These are phyloP conservation scores for Cotesia glomerata DNA, from an alignment of 1,140 invertebrate species.

Conservation along the genomic window DNA sequence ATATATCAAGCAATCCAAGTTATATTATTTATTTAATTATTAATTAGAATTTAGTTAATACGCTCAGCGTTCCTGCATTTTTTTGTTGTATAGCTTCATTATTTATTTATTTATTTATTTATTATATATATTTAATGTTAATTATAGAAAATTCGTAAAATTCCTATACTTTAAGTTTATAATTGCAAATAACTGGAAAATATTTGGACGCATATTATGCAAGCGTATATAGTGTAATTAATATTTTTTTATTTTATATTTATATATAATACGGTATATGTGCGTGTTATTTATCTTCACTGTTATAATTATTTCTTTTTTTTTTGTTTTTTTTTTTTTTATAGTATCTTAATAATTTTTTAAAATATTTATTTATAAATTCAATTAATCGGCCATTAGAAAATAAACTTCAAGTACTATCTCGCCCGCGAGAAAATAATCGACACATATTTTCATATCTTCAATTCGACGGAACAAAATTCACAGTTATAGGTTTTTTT, in stretches of 20 bases:
- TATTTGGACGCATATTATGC: slow-evolving; percentile 4
- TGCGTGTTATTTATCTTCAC: too few relatives aligned
- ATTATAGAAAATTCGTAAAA: not conserved
- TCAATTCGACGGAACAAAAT: not conserved
- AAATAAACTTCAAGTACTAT: slow-evolving; percentile 33
- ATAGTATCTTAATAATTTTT: too few relatives aligned
- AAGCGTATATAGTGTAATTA: slow-evolving; percentile 6
- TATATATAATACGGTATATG: too few relatives aligned
- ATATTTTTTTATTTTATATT: slow-evolving; percentile 27
- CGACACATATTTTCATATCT: slow-evolving; percentile 5
- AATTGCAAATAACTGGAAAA: slow-evolving; percentile 4
- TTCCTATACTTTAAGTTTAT: not conserved
- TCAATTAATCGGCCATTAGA: slow-evolving; percentile 8
- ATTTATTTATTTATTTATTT: not conserved
- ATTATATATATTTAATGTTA: not conserved
- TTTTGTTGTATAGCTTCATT: not conserved
- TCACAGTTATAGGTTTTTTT: too few relatives aligned
- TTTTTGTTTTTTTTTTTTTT: too few relatives aligned
- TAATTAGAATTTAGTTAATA: too few relatives aligned
- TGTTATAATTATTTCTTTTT: too few relatives aligned
- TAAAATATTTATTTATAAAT: too few relatives aligned
- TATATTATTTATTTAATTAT: too few relatives aligned
- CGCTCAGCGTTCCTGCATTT: too few relatives aligned
- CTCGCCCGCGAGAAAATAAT: slow-evolving; percentile 47
- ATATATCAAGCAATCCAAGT: too few relatives aligned